Evolutionary conservation across 1,140 invertebrate genomes (phyloP).

Genomic region (Drosophila baimaii): DNA sequence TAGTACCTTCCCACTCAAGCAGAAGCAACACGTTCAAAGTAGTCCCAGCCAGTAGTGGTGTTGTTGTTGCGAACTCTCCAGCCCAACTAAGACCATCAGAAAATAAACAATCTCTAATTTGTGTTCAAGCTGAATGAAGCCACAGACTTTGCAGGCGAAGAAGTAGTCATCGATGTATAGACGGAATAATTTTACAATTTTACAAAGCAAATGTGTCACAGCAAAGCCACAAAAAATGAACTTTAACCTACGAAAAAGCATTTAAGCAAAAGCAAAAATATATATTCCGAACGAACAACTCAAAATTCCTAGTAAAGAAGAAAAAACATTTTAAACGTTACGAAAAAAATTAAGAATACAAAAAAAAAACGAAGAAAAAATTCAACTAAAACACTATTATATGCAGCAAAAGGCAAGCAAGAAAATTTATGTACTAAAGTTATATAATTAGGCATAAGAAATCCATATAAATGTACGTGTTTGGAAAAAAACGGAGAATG

Average conservation of each 20-base stretch:
- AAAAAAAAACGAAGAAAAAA: constrained; percentile 17
- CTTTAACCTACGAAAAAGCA: constrained; percentile 44
- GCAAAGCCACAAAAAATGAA: constrained; percentile 36
- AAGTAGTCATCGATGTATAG: constrained; percentile 18
- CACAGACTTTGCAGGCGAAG: constrained; percentile 33
- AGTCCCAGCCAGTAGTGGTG: constrained; percentile 32
- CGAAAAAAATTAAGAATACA: constrained; percentile 43
- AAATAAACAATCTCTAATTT: constrained; percentile 57
- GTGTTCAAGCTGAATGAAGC: constrained; percentile 58
- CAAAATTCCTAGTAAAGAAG: constrained; percentile 70
- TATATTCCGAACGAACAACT: constrained; percentile 75
- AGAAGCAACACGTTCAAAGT: constrained; percentile 40
- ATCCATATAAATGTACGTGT: constrained; percentile 55
- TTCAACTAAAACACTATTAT: constrained; percentile 50
- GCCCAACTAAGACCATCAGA: constrained; percentile 29
- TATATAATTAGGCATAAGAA: constrained; percentile 55
- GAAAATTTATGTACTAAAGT: constrained; percentile 57
- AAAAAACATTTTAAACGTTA: constrained; percentile 57
- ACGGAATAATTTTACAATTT: constrained; percentile 45
- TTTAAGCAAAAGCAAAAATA: constrained; percentile 44
- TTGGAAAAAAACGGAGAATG: constrained; percentile 16
- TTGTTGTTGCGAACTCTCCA: constrained; percentile 30
- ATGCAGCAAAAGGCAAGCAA: constrained; percentile 41
- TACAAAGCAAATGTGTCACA: constrained; percentile 30
- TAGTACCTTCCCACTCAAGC: constrained; percentile 73